Base-by-base conservation (phyloP, 2,888 invertebrate genomes). In the Eupithecia centaureata region DNA sequence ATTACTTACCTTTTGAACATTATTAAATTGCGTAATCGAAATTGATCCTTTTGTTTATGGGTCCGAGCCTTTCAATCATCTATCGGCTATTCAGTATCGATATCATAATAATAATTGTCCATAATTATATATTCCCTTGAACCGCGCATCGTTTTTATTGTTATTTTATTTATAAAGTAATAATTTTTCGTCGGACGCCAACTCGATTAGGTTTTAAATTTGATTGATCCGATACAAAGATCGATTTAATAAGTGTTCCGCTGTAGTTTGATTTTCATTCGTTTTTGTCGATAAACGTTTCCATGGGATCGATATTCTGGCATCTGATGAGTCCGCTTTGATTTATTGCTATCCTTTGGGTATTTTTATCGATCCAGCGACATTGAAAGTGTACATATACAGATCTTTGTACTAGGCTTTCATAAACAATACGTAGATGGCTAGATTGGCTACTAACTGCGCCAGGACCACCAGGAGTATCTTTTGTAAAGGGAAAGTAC, bases 161-260 rank as follows among this genome's bases (percentile, higher is more conserved):
- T 92, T 93, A 93, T 93, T 93, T 93, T 93, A 93, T 93, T 93
- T 93, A 93, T 92, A 92, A 92, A 91, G 90, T 92, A 90, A 91
- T 92, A 91, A 90, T 92, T 92, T 91, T 90, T 90, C 88, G 84
- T 86, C 86, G 86, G 84, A 83, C 88, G 86, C 72, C 87, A 88
- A 90, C 85, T 89, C 87, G 88, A 92, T 92, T 90, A 89, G 86
- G 89, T 90, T 91, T 92, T 88, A 90, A 92, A 91, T 92, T 92
- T 92, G 93, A 93, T 93, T 93, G 91, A 92, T 92, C 92, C 90
- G 91, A 92, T 91, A 91, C 89, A 88, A 91, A 90, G 88, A 92
- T 91, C 92, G 89, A 91, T 91, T 93, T 91, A 89, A 89, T 91
- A 90, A 91, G 85, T 91, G 88, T 90, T 89, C 86, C 86, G 87